Evolutionary conservation across 2,797 vertebrate genomes (phyloP), one percentile per base, ranked within the genome.

Genomic region (Sebastes cheni): DNA sequence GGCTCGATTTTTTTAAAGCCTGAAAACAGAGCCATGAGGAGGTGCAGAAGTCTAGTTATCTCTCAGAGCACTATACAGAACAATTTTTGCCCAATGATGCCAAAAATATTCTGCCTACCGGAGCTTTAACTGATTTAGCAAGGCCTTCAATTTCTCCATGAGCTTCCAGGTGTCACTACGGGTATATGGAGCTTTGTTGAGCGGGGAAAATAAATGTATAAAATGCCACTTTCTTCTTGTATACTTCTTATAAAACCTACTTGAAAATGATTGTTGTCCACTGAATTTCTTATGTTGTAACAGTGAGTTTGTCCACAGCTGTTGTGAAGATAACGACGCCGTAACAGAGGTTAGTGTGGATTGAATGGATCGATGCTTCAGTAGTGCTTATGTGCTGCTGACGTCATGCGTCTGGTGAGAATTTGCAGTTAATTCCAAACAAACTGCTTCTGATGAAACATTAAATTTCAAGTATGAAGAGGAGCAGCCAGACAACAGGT

Each of bases 401-500:
- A 74, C 54, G n/a, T 73, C 16, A 0, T 2, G 18, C 12, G 12
- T 75, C 66, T 74, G 18, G 11, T 36, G 50, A 3, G 34, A 86
- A 67, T 60, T 29, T 39, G 39, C 60, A 54, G 61, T 16, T 75
- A 10, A 80, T 74, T 67, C 80, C 55, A 50, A 56, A 81, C 58
- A 34, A 79, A 64, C 29, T 50, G 55, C 54, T 67, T 80, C 54
- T 58, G 25, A 74, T 66, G 54, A 76, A 71, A 72, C 30, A 52
- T 34, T 14, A 72, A 77, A 64, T 36, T 52, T 23, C 9, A 62
- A 65, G 72, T 56, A 22, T 36, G 39, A 59, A 29, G 62, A 67
- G 59, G 67, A 77, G 58, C 75, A 60, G 32, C n/a, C 32, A 55
- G 65, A 67, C 72, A 69, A 55, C 74, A 80, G 79, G 67, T 76